Evolutionary conservation across 2,113 vertebrate species (phyloP).

Genomic region (Carassius gibelio): DNA sequence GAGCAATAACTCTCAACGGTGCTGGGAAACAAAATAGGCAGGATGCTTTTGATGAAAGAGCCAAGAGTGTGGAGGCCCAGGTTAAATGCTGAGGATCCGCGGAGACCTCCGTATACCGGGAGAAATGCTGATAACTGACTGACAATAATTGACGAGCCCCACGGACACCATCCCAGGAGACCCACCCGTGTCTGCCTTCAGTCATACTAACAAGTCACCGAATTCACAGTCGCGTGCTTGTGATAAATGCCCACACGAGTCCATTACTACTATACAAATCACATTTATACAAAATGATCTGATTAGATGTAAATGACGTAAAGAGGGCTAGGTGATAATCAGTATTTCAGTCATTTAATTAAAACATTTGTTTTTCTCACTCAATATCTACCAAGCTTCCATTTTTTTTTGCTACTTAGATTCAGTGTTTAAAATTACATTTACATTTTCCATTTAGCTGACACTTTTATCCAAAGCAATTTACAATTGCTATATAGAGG

Average conservation of each 20-base stretch:
- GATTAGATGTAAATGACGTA: neutral
- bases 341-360: neutral
- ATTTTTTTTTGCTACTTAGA: no score
- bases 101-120: conserved; percentile 47
- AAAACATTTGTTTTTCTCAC: neutral
- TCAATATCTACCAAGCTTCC: no score
- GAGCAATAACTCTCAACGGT: conserved; percentile 76
- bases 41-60: conserved; percentile 68
- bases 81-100: conserved; percentile 72
- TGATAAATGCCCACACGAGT: conserved; percentile 36
- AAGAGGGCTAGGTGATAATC: neutral
- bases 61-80: conserved; percentile 65
- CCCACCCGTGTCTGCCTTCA: conserved; percentile 36
- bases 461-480: no score
- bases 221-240: conserved; percentile 19
- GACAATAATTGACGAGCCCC: conserved; percentile 74
- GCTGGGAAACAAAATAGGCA: conserved; percentile 74
- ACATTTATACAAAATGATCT: neutral
- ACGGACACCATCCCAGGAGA: conserved; percentile 69
- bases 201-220: conserved; percentile 50
- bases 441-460: no score
- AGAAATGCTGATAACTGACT: conserved; percentile 62
- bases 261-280: conserved; percentile 32
- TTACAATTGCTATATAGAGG: no score
- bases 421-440: no score